These are phyloP conservation scores for Tupaia tana DNA, from an alignment of 2,113 vertebrate genomes.

Conservation along the genomic window DNA sequence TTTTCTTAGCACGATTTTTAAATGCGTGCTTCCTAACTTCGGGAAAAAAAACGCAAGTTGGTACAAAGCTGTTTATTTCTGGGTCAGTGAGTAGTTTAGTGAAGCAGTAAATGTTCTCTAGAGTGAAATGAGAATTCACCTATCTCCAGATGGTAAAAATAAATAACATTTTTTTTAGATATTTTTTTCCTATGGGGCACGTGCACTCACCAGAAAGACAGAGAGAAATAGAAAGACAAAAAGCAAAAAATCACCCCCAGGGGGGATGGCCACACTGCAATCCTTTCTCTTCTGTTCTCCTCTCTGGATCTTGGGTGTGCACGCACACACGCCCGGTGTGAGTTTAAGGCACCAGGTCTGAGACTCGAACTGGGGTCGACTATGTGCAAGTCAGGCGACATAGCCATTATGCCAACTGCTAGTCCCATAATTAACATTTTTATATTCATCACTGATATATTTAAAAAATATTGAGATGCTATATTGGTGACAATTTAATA, in stretches of 20 bases:
- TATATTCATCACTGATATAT: background rate
- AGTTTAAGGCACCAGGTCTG: too few species aligned
- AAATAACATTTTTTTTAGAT: background rate
- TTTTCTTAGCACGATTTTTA: slow-evolving; percentile 67
- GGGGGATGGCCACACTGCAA: too few species aligned
- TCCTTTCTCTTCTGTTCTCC: too few species aligned
- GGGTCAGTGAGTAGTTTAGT: slow-evolving; percentile 39
- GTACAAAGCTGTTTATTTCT: slow-evolving; percentile 40
- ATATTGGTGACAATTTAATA: background rate
- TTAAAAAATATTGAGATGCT: background rate
- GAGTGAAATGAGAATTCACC: background rate
- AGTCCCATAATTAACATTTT: background rate
- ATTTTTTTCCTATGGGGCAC: too few species aligned
- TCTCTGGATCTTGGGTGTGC: too few species aligned
- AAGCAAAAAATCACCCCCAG: too few species aligned
- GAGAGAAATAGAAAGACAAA: too few species aligned
- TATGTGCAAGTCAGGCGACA: too few species aligned
- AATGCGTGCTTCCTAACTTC: slow-evolving; percentile 41
- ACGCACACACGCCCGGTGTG: too few species aligned
- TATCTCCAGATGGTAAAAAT: background rate
- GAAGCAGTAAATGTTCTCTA: slow-evolving; percentile 32
- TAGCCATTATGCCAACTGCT: too few species aligned
- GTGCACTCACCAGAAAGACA: too few species aligned
- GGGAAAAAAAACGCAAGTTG: background rate
- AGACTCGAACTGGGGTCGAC: too few species aligned